phyloP scores from a whole-genome alignment of 2,888 invertebrate species.

The Hypselothyrea guttata region DNA sequence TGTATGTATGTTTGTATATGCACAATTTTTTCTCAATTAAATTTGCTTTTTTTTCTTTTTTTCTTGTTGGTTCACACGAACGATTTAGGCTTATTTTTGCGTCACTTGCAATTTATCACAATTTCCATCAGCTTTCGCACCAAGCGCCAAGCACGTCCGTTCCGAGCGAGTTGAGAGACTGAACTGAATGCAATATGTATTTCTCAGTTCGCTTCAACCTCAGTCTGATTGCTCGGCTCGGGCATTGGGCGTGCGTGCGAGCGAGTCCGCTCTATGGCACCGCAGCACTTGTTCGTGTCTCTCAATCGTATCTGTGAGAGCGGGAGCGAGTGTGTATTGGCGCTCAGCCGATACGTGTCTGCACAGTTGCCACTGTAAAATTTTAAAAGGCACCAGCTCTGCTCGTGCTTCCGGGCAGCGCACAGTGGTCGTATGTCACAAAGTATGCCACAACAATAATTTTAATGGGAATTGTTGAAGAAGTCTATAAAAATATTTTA shows the following conservation, averaged over 20 bases:
- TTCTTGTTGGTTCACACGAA: conserved; percentile 52
- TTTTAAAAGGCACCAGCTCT: no score
- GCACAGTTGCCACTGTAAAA: conserved; percentile 26
- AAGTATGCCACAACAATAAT: no score
- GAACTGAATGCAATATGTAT: conserved; percentile 51
- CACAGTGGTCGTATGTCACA: no score
- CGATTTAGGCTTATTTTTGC: conserved; percentile 52
- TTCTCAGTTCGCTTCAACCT: conserved; percentile 25
- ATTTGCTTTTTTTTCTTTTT: conserved; percentile 63
- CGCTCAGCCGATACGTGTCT: conserved; percentile 49
- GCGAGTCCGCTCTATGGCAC: conserved; percentile 23
- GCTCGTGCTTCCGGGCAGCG: no score
- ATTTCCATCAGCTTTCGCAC: conserved; percentile 31
- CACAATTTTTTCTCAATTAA: conserved; percentile 66
- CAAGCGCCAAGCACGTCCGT: conserved; percentile 47
- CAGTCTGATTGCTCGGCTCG: conserved; percentile 44
- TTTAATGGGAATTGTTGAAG: no score
- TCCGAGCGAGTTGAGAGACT: conserved; percentile 48
- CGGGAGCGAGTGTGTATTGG: conserved; percentile 23
- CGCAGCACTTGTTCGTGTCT: conserved; percentile 44
- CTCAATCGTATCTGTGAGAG: conserved; percentile 27
- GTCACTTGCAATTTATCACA: conserved; percentile 64
- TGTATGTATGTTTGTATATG: conserved; percentile 20
- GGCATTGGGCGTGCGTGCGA: conserved; percentile 26
- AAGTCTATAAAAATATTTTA: no score